These are phyloP conservation scores for Yponomeuta sedellus DNA, from an alignment of 2,888 invertebrate genomes.

Conservation along the genomic window DNA sequence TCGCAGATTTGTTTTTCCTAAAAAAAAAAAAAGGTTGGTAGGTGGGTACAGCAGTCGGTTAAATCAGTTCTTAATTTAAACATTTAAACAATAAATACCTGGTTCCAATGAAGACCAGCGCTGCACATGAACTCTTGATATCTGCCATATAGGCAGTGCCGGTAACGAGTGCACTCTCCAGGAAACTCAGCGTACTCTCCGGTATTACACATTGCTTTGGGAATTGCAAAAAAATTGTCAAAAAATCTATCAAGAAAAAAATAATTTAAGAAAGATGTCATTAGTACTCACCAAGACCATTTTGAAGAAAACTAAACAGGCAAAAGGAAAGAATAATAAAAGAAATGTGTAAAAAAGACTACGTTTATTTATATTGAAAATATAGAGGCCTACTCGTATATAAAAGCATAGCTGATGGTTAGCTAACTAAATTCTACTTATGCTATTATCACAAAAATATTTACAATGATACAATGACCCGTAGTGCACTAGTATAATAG, in stretches of 20 bases:
- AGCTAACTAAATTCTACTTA: constrained; percentile 4
- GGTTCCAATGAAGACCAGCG: constrained; percentile 84
- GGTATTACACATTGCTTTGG: constrained; percentile 71
- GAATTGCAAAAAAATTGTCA: constrained; percentile 4
- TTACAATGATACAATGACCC: not conserved
- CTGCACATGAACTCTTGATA: constrained; percentile 83
- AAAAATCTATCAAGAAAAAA: not conserved
- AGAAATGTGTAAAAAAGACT: not conserved
- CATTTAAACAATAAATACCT: constrained; percentile 45
- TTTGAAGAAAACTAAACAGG: constrained; percentile 6
- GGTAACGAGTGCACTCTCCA: constrained; percentile 83
- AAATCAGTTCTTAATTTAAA: not conserved
- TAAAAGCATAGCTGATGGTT: not conserved
- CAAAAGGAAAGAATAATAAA: not conserved
- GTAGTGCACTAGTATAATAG: not conserved
- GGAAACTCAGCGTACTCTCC: constrained; percentile 80
- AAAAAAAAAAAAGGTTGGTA: not conserved
- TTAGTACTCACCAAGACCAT: constrained; percentile 9
- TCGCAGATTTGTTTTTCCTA: constrained; percentile 81
- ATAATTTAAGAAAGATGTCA: not conserved
- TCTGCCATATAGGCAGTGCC: constrained; percentile 87
- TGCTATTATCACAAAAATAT: not conserved
- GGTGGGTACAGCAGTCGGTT: not conserved
- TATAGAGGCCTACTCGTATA: too few species aligned
- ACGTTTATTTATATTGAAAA: not conserved